These are phyloP conservation scores for Amiota communis DNA, from an alignment of 2,888 invertebrate genomes.

Conservation along the genomic window DNA sequence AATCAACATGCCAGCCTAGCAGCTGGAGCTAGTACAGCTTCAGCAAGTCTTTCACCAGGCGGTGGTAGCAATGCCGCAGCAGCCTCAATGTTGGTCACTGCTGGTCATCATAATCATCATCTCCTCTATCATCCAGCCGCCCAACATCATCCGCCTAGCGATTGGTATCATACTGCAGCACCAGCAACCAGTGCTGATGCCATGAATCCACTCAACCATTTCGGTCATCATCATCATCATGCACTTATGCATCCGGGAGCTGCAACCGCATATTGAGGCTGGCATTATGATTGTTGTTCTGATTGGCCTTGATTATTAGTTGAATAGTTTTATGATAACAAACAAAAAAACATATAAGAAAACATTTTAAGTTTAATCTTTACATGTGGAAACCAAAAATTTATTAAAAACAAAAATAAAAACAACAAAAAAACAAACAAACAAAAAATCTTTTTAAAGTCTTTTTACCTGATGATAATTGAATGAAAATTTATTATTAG, in stretches of 20 bases:
- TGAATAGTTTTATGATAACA: not conserved
- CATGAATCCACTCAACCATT: slow-evolving; percentile 74
- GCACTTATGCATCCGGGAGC: slow-evolving; percentile 81
- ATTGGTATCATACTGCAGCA: slow-evolving; percentile 73
- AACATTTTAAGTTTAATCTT: not conserved
- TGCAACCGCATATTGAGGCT: slow-evolving; percentile 83
- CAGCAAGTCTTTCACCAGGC: slow-evolving; percentile 56
- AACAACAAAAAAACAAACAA: slow-evolving; percentile 51
- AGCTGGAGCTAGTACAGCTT: slow-evolving; percentile 43
- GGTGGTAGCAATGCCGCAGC: slow-evolving; percentile 61
- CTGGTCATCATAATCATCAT: slow-evolving; percentile 71
- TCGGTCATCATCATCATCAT: slow-evolving; percentile 78
- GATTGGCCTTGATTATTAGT: not conserved
- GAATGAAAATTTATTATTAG: slow-evolving; percentile 64
- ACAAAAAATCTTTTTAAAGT: slow-evolving; percentile 39
- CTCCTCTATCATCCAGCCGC: slow-evolving; percentile 72
- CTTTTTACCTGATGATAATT: slow-evolving; percentile 66
- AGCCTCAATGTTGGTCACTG: slow-evolving; percentile 66
- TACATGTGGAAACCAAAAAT: slow-evolving; percentile 64
- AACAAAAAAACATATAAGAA: no score
- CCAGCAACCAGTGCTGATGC: slow-evolving; percentile 71
- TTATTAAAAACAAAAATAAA: slow-evolving; percentile 47
- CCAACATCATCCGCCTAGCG: slow-evolving; percentile 72
- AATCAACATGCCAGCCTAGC: slow-evolving; percentile 57
- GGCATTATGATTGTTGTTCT: slow-evolving; percentile 43